Percentiles rank a stretch among this genome's conserved stretches.
Evolutionary conservation across 2,888 invertebrate species (phyloP).

Genomic region (Adineta ricciae): DNA sequence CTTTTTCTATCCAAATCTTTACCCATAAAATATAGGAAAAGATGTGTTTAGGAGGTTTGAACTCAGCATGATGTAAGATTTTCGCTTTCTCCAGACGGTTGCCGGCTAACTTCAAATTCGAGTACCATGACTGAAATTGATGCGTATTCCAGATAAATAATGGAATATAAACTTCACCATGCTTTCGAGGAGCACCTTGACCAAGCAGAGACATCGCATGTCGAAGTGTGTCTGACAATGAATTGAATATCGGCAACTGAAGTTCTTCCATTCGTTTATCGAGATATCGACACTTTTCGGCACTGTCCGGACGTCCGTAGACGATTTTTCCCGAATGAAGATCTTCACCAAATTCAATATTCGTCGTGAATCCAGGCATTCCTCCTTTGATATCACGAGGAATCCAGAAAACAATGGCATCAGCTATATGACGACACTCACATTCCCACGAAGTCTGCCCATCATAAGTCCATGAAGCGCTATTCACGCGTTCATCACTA

Average conservation of each 20-base stretch:
- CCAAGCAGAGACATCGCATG: background rate
- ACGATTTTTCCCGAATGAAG: background rate
- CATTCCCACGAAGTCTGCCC: background rate
- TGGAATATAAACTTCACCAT: background rate
- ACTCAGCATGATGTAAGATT: background rate
- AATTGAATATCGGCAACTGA: background rate
- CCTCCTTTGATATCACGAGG: background rate
- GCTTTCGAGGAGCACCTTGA: background rate
- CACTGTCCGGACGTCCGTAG: background rate
- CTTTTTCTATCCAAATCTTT: background rate
- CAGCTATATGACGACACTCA: background rate
- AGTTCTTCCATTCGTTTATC: background rate
- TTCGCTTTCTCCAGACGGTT: conserved; percentile 8
- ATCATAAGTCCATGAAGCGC: background rate
- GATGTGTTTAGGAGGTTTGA: background rate
- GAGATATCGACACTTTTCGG: background rate
- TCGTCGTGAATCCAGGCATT: background rate
- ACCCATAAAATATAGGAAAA: background rate
- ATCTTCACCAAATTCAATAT: background rate
- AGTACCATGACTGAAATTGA: conserved; percentile 6
- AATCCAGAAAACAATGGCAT: background rate
- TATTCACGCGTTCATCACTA: background rate
- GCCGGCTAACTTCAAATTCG: background rate
- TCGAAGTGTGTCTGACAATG: background rate
- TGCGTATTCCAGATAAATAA: background rate